Conservation (phyloP, 2,888 invertebrate species). For the Ochropacha duplaris region DNA sequence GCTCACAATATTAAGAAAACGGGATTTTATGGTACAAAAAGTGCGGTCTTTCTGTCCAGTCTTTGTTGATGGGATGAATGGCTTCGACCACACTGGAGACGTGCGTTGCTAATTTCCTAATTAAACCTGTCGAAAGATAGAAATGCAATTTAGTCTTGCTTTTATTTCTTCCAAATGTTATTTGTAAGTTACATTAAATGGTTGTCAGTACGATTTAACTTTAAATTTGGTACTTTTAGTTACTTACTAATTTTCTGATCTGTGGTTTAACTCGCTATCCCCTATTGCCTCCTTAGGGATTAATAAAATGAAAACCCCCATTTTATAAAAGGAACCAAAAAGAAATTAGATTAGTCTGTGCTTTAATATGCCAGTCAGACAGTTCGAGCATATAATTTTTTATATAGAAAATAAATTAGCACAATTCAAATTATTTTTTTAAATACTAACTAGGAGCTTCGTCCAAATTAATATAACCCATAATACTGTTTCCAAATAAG, state of each 20-base stretch:
- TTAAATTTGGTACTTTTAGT: no score
- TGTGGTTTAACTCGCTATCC: no score
- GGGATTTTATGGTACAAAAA: conserved; percentile 44
- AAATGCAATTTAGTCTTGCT: conserved; percentile 14
- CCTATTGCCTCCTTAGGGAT: no score
- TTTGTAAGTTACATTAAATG: not conserved
- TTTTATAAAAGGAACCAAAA: no score
- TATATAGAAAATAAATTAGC: no score
- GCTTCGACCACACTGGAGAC: conserved; percentile 70
- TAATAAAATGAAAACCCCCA: no score
- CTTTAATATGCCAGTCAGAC: no score
- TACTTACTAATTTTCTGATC: no score
- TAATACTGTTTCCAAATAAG: not conserved
- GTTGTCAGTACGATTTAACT: not conserved
- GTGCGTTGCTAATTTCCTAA: conserved; percentile 76
- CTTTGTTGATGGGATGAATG: conserved; percentile 63
- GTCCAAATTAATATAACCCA: not conserved
- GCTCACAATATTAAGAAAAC: conserved; percentile 44
- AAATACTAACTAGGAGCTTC: no score
- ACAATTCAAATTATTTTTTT: no score
- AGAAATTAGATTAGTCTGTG: no score
- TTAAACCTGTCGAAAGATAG: conserved; percentile 33
- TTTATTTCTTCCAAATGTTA: conserved; percentile 5
- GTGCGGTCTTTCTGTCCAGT: conserved; percentile 27
- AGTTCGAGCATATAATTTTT: no score